Conservation (phyloP, 2,113 vertebrate species). For the Ploceus nigricollis region DNA sequence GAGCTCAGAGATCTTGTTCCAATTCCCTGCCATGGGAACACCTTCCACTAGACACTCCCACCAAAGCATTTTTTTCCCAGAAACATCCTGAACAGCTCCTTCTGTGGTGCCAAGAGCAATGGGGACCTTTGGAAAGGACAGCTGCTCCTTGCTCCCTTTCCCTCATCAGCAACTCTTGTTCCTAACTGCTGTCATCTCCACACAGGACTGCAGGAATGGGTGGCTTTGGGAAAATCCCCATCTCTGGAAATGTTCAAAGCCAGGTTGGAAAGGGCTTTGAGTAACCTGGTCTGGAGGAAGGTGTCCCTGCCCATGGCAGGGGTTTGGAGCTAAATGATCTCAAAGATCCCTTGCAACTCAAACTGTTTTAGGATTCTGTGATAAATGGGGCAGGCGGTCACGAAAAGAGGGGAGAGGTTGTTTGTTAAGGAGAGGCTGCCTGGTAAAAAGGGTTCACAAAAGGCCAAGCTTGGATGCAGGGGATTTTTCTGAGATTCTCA, state of each 20-base stretch:
- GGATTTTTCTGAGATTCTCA: not conserved
- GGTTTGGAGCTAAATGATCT: not conserved
- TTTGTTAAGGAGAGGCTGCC: not conserved
- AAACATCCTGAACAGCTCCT: not conserved
- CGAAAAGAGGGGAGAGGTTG: not conserved
- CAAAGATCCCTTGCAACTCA: not conserved
- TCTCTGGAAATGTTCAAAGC: not conserved
- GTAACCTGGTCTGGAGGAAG: not conserved
- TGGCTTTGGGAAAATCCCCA: not conserved
- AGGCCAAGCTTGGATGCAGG: not conserved
- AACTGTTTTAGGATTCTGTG: not conserved
- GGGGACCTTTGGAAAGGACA: not conserved
- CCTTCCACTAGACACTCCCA: not conserved
- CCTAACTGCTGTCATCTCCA: not conserved
- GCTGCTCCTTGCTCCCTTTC: not conserved
- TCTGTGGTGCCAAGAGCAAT: not conserved
- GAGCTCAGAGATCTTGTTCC: not conserved
- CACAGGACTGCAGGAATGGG: not conserved
- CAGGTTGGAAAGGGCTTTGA: not conserved
- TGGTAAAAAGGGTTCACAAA: not conserved
- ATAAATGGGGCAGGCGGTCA: rapidly evolving
- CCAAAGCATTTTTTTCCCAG: not conserved
- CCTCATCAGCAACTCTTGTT: not conserved
- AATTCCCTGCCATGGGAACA: not conserved
- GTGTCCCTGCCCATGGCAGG: not conserved